A percentile compares a stretch with the other conserved stretches of the same genome.
These are phyloP conservation scores for Hemicrepidius hirtus DNA, from an alignment of 2,888 invertebrate species.

Conservation along the genomic window DNA sequence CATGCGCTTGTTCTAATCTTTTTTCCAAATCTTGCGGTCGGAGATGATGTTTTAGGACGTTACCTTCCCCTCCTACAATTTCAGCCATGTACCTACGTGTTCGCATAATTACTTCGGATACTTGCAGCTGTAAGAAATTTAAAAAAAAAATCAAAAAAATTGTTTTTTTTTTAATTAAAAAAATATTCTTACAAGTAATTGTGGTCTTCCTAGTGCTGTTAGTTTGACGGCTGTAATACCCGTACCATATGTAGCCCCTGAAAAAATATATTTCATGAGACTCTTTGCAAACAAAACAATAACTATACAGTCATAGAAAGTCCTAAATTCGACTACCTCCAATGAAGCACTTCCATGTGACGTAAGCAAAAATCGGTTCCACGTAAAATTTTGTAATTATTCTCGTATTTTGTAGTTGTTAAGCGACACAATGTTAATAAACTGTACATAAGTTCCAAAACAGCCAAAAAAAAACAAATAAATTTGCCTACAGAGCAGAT, in stretches of 20 bases:
- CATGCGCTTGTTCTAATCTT: conserved; percentile 84
- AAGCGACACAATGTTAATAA: too few species aligned
- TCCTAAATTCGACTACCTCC: conserved; percentile 3
- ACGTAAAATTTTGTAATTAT: too few species aligned
- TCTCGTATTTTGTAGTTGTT: too few species aligned
- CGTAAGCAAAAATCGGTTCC: too few species aligned
- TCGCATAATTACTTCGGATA: conserved; percentile 97
- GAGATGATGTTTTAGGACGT: conserved; percentile 90
- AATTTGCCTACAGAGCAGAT: too few species aligned
- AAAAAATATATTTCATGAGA: conserved; percentile 62
- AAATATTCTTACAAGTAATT: conserved; percentile 93
- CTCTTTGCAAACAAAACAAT: too few species aligned
- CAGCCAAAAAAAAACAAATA: too few species aligned
- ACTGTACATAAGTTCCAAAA: too few species aligned
- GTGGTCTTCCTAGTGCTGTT: conserved; percentile 97
- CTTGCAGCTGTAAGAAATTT: conserved; percentile 82
- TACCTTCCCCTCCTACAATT: conserved; percentile 90
- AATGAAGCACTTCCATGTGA: too few species aligned
- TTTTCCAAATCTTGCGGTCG: conserved; percentile 90
- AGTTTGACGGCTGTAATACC: conserved; percentile 98
- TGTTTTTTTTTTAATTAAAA: not conserved
- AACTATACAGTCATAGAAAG: not conserved
- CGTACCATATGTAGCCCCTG: conserved; percentile 93
- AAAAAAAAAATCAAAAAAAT: not conserved
- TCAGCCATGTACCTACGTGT: conserved; percentile 96